A percentile compares a stretch with the other conserved stretches of the same genome.
Evolutionary conservation across 2,888 invertebrate species (phyloP).

Genomic region (Drosophila fulvimacula): DNA sequence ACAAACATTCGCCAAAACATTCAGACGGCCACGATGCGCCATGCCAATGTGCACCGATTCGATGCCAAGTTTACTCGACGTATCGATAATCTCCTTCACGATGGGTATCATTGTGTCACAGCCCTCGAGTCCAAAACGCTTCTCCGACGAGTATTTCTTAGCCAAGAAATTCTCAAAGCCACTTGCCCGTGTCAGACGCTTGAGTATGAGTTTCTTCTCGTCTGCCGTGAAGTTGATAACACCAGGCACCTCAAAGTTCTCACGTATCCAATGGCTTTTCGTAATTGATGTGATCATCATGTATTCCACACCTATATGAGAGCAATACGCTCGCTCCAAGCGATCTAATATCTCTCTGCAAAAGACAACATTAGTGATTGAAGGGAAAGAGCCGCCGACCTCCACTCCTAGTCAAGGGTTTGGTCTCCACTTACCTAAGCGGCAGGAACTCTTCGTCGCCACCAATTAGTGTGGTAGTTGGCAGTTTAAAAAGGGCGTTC

Average conservation of each 20-base stretch:
- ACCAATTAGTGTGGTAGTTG: constrained; percentile 98
- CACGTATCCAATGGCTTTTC: constrained; percentile 98
- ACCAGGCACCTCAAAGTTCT: constrained; percentile 96
- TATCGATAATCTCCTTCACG: constrained; percentile 98
- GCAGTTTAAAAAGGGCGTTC: constrained; percentile 97
- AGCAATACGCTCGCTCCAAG: constrained; percentile 96
- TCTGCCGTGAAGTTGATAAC: constrained; percentile 92
- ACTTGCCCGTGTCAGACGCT: constrained; percentile 95
- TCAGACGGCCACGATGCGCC: constrained; percentile 93
- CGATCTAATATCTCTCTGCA: constrained; percentile 94
- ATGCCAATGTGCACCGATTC: constrained; percentile 98
- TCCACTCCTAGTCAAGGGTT: not conserved
- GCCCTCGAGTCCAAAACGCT: constrained; percentile 99
- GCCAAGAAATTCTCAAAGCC: constrained; percentile 99
- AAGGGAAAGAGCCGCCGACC: not conserved
- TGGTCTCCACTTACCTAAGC: constrained; percentile 85
- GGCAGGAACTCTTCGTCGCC: constrained; percentile 94
- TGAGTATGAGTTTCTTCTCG: constrained; percentile 95
- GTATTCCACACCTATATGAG: constrained; percentile 98
- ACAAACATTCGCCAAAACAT: constrained; percentile 94
- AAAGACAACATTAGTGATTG: too few relatives aligned
- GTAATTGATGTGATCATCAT: constrained; percentile 99
- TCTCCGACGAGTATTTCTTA: constrained; percentile 99
- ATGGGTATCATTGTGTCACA: constrained; percentile 99
- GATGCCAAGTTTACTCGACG: constrained; percentile 95